phyloP scores from a whole-genome alignment of 2,797 vertebrate species.

The Geotrypetes seraphini region DNA sequence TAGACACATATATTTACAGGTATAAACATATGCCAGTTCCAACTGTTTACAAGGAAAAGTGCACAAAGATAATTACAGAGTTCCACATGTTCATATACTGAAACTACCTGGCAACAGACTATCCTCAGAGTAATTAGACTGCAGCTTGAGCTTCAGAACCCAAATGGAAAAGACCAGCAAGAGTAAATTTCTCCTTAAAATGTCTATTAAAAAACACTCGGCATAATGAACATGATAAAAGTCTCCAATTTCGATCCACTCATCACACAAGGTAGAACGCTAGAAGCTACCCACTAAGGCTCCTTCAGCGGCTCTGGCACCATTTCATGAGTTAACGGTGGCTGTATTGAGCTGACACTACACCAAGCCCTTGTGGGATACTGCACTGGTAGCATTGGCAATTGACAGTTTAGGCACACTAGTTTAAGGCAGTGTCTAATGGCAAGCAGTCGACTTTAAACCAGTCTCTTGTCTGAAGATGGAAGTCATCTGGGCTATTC shows the following conservation, averaged over 20 bases:
- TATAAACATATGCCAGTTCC: constrained; percentile 69
- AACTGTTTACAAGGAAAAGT: constrained; percentile 87
- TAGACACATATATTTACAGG: constrained; percentile 61
- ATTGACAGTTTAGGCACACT: constrained; percentile 67
- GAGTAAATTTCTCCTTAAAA: constrained; percentile 43
- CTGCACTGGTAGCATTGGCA: constrained; percentile 57
- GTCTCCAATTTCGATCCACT: constrained; percentile 48
- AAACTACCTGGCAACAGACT: constrained; percentile 56
- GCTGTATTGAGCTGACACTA: constrained; percentile 32
- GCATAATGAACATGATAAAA: too few relatives aligned
- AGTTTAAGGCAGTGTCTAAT: constrained; percentile 73
- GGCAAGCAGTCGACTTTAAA: constrained; percentile 58
- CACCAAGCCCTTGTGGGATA: constrained; percentile 54
- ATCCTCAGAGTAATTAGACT: constrained; percentile 52
- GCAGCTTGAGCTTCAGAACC: constrained; percentile 43
- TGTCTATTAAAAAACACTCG: constrained; percentile 67
- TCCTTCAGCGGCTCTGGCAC: constrained; percentile 46
- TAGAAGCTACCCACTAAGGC: constrained; percentile 48
- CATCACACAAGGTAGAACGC: constrained; percentile 41
- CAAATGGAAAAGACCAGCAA: constrained; percentile 46
- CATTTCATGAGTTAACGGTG: constrained; percentile 24
- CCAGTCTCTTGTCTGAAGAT: constrained; percentile 50
- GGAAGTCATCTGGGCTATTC: constrained; percentile 46
- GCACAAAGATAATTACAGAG: constrained; percentile 78
- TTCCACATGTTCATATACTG: constrained; percentile 62